Percentiles rank a stretch among this genome's conserved stretches.
Conservation (phyloP, 2,113 vertebrate genomes). For the Microtus richardsoni region DNA sequence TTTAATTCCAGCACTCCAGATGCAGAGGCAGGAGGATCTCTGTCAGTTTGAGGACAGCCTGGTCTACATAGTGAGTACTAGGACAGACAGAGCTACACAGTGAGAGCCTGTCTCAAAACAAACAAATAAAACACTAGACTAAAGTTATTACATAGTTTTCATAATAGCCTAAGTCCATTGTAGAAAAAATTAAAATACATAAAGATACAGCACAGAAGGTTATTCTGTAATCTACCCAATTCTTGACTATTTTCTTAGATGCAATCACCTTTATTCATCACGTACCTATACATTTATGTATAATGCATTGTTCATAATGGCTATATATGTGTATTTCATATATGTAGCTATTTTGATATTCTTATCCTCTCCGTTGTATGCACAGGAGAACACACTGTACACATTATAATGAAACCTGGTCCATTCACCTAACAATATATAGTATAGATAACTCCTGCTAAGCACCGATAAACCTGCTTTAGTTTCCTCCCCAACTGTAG, state of each 20-base stretch:
- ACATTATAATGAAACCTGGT: background rate
- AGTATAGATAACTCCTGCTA: slow-evolving; percentile 13
- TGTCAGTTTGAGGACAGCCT: background rate
- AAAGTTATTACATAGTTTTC: background rate
- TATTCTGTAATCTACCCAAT: background rate
- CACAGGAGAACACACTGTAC: background rate
- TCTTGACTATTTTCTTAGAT: background rate
- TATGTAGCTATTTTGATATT: background rate
- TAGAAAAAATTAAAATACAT: background rate
- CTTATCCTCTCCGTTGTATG: background rate
- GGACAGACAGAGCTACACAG: background rate
- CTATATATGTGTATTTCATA: background rate
- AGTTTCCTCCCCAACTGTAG: background rate
- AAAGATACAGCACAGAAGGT: background rate
- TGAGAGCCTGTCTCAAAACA: background rate
- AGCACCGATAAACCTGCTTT: background rate
- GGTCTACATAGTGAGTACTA: background rate
- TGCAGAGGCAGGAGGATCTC: background rate
- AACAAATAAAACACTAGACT: background rate
- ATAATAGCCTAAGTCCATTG: background rate
- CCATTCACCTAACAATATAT: background rate
- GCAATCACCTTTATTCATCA: background rate
- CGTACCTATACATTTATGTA: background rate
- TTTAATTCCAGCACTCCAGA: background rate
- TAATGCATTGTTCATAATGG: background rate